These are phyloP conservation scores for Hemibagrus guttatus DNA, from an alignment of 2,797 vertebrate species.

Conservation along the genomic window DNA sequence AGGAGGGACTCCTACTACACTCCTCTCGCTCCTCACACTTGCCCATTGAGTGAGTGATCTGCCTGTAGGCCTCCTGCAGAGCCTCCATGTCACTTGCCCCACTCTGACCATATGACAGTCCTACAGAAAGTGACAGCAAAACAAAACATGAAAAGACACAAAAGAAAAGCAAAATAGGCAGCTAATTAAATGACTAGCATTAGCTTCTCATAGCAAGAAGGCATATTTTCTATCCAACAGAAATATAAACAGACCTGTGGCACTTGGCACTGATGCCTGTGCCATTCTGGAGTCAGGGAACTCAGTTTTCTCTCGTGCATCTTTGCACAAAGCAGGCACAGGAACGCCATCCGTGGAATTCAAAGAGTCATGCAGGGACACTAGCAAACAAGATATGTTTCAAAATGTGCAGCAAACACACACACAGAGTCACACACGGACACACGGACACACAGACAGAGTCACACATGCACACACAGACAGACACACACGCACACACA, in stretches of 20 bases:
- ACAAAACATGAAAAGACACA: background rate
- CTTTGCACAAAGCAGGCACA: constrained; percentile 33
- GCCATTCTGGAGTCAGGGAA: constrained; percentile 55
- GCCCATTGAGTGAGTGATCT: constrained; percentile 74
- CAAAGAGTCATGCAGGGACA: constrained; percentile 84
- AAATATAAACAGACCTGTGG: constrained; percentile 34
- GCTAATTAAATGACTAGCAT: background rate
- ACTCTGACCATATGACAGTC: constrained; percentile 73
- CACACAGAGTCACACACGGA: background rate
- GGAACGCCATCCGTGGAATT: constrained; percentile 73
- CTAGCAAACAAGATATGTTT: constrained; percentile 60
- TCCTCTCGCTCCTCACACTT: constrained; percentile 64
- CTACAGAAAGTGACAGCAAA: constrained; percentile 49
- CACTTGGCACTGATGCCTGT: constrained; percentile 69
- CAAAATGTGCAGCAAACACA: background rate
- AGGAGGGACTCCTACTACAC: constrained; percentile 46
- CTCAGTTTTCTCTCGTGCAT: constrained; percentile 42
- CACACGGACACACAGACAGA: too few species aligned
- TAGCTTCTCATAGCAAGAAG: background rate
- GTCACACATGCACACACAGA: too few species aligned
- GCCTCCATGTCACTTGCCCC: constrained; percentile 84
- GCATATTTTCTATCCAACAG: background rate
- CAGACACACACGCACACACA: too few species aligned
- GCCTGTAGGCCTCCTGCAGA: constrained; percentile 82
- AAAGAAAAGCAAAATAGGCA: background rate